Base-by-base conservation (phyloP, 1,140 invertebrate species). In the Caenorhabditis inopinata region DNA sequence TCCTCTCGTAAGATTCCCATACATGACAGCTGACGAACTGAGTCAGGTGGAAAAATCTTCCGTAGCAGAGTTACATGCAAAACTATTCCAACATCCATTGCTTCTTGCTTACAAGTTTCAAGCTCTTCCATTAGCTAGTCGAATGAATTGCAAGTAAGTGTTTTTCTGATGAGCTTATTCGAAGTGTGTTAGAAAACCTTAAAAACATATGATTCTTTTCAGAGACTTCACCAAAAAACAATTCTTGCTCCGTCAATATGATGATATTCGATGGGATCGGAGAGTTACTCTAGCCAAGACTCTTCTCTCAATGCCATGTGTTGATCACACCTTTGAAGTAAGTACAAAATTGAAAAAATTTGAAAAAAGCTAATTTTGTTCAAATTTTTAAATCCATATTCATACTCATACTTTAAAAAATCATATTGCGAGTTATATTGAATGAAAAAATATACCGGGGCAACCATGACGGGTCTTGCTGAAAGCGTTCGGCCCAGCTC, bases 41-140 rank as follows among this genome's bases (percentile, higher is more conserved):
- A 85, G 82, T 68, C 84, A 89, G 73, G 84, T 90, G 11, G 90
- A 90, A 82, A 68, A 58, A 6, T 82, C 83, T 23, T 47, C 79
- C 14, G 47, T 90, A 11, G 86, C 85, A 14, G 84, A 89, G 77
- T 78, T 85, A 49, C 84, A 88, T 80, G 82, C 85, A 23, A 83
- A 86, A 12, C 79, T 89, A 14, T 89, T 90, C 53, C 88, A 87
- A 74, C 87, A 85, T n/a, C 83, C 86, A 42, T 85, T 90, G 14
- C 87, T 89, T 58, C 78, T 85, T 29, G 89, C 90, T n/a, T 90
- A 90, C 85, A 90, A 90, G 76, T 90, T 86, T 78, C 89, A 89
- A 77, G 89, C 89, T 18, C 84, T 90, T 7, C 86, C 90, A 0
- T 81, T 90, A 14, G 84, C 85, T 6, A 88, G 85, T 53, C 58